Conservation (phyloP, 2,797 vertebrate species). For the Loris lydekkerianus region DNA sequence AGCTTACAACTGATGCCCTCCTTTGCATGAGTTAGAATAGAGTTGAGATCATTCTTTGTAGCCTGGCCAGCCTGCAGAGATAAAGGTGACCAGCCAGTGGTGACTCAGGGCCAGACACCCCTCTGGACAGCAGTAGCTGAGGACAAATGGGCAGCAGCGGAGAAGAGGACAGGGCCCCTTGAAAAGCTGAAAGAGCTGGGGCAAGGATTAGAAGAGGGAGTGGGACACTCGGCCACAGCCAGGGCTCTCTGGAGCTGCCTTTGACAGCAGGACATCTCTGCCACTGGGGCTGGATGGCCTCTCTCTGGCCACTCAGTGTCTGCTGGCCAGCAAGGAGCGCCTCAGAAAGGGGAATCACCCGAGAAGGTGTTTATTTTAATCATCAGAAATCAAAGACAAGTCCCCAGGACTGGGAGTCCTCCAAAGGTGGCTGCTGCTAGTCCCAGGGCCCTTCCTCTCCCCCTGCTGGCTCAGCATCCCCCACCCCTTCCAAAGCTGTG, state of each 20-base stretch:
- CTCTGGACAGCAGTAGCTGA: not conserved
- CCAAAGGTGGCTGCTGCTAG: not conserved
- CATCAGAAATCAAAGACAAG: constrained; percentile 60
- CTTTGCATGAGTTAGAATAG: too few relatives aligned
- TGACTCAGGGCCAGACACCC: accelerated
- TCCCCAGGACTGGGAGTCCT: not conserved
- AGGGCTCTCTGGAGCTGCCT: not conserved
- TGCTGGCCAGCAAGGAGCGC: not conserved
- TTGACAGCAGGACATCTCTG: not conserved
- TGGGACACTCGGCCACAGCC: not conserved
- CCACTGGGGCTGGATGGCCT: not conserved
- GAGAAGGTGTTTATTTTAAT: constrained; percentile 5
- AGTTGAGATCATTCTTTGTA: not conserved
- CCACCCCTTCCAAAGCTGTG: not conserved
- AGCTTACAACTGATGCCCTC: accelerated
- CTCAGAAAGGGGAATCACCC: not conserved
- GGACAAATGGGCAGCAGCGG: not conserved
- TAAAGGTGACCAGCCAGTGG: accelerated
- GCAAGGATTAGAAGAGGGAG: not conserved
- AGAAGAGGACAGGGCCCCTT: not conserved
- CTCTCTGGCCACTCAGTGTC: not conserved
- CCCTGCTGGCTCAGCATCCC: not conserved
- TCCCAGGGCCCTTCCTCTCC: not conserved
- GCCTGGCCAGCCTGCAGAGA: not conserved
- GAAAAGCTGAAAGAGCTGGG: not conserved